Percentiles rank a stretch among this genome's conserved stretches.
Evolutionary conservation across 1,140 invertebrate genomes (phyloP).

Genomic region (Pseudomyrmex dendroicus): DNA sequence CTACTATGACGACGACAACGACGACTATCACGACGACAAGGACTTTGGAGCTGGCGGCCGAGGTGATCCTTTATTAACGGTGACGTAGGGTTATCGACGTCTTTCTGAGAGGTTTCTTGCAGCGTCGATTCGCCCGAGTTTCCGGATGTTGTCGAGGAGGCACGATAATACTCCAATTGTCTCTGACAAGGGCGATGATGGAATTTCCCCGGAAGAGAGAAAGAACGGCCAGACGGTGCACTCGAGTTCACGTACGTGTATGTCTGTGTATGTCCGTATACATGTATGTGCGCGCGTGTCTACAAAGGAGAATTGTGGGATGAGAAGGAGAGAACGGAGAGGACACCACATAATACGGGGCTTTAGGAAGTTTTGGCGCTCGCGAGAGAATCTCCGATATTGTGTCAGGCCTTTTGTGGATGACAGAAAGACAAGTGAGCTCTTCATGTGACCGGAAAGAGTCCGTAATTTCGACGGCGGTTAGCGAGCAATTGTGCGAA

Average conservation of each 20-base stretch:
- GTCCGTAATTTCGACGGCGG: slow-evolving; percentile 50
- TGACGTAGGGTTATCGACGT: slow-evolving; percentile 60
- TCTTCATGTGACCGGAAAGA: slow-evolving; percentile 43
- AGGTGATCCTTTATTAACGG: slow-evolving; percentile 62
- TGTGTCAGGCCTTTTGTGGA: slow-evolving; percentile 54
- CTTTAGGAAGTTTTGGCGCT: slow-evolving; percentile 46
- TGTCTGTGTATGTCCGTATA: neutral
- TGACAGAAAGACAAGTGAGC: slow-evolving; percentile 54
- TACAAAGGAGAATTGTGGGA: neutral
- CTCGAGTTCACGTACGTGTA: slow-evolving; percentile 41
- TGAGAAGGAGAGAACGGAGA: neutral
- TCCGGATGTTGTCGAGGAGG: slow-evolving; percentile 31
- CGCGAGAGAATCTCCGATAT: slow-evolving; percentile 32
- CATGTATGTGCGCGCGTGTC: neutral
- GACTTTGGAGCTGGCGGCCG: slow-evolving; percentile 18
- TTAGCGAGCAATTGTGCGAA: slow-evolving; percentile 57
- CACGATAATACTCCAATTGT: slow-evolving; percentile 53
- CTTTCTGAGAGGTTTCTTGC: slow-evolving; percentile 67
- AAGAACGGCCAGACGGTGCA: slow-evolving; percentile 52
- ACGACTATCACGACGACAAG: slow-evolving; percentile 32
- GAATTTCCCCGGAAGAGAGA: slow-evolving; percentile 53
- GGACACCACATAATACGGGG: slow-evolving; percentile 36
- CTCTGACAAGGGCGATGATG: slow-evolving; percentile 47
- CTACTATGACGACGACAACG: slow-evolving; percentile 37
- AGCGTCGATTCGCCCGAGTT: slow-evolving; percentile 61